A percentile compares a stretch with the other conserved stretches of the same genome.
phyloP scores from a whole-genome alignment of 2,113 vertebrate genomes.

The Nothoprocta perdicaria region DNA sequence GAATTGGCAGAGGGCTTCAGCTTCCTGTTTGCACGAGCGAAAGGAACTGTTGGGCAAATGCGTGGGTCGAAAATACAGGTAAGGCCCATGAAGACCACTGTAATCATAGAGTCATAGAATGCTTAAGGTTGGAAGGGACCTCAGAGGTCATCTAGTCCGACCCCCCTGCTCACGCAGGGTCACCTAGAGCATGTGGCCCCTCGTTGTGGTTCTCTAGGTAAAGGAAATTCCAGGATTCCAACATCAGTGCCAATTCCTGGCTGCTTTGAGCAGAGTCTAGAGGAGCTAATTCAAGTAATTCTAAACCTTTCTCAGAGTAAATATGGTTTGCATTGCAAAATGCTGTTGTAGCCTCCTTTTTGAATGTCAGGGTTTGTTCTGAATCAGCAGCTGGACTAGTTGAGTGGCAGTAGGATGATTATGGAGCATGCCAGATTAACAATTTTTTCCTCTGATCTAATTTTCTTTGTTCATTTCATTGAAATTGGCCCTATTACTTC shows the following conservation, averaged over 20 bases:
- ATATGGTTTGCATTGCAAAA: neutral
- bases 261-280: neutral
- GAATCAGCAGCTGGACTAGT: neutral
- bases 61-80: neutral
- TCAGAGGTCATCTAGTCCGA: too few species aligned
- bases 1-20: neutral
- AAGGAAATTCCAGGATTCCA: neutral
- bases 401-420: neutral
- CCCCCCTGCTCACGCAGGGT: too few species aligned
- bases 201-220: neutral
- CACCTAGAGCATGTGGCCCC: too few species aligned
- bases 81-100: neutral
- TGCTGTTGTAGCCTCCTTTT: neutral
- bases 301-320: neutral
- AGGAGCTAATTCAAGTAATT: neutral
- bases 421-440: neutral
- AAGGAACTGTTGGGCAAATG: neutral
- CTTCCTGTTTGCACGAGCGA: neutral
- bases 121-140: too few species aligned
- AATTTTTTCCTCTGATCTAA: conserved; percentile 44
- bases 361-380: neutral
- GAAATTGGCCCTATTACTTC: conserved; percentile 47
- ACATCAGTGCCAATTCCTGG: neutral
- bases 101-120: neutral
- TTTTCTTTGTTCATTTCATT: conserved; percentile 66